Base-by-base conservation (phyloP, 2,888 invertebrate genomes). In the Dastarcus helophoroides region DNA sequence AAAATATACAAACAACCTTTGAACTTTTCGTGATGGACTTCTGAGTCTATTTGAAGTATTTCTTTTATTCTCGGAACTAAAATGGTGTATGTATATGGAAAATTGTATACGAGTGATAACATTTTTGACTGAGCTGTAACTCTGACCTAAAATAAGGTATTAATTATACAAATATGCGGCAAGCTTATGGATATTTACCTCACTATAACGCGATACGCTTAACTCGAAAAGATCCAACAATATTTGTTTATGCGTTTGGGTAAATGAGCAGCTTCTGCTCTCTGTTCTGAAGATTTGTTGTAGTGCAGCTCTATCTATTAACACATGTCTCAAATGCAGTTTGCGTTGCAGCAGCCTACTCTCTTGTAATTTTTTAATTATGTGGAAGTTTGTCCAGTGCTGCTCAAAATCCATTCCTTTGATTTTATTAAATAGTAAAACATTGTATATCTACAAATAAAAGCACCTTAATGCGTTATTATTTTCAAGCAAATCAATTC, bases 1-100 rank as follows among this genome's bases (percentile, higher is more conserved):
- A 90, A 62, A 32, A 88, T 68, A 57, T 80, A 83, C 21, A 93
- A 62, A 8, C 78, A 76, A 3, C 90, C 90, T 63, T 84, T 82
- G 48, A 79, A 76, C 38, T 72, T 68, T 47, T 83, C 78, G 50
- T 81, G 79, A 43, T 71, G 56, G 23, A 66, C 60, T 21, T 65
- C 67, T 0, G 72, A 66, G 50, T 75, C 78, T 11, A 73, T 60
- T 11, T 63, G 53, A 7, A 88, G 60, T 16, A 81, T 63, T 25
- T 72, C 68, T 1, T 69, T 60, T 9, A 83, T 50, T 29, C 67
- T 62, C 1, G 81, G 76, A 1, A 79, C 56, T 1, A 89, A 51
- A 3, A 73, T 59, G 3, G 69, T 68, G 56, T 80, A 83, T 0
- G 81, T 79, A 53, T 76, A 78, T 1, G 80, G 72, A 52, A 77